These are phyloP conservation scores for Drosophila kikkawai DNA, from an alignment of 1,140 invertebrate genomes.

Conservation along the genomic window DNA sequence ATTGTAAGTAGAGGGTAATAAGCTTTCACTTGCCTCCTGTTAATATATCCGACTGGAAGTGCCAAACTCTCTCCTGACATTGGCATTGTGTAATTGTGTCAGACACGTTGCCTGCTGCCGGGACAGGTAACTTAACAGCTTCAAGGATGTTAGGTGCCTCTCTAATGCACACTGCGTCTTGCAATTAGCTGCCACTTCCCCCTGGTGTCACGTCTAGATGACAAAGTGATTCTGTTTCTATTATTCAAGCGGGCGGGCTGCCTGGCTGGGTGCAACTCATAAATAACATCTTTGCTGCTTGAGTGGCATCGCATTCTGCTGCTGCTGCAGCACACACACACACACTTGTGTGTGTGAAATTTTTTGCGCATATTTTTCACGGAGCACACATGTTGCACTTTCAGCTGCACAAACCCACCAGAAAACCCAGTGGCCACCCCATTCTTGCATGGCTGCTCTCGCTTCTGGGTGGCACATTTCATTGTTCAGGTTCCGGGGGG, in stretches of 20 bases:
- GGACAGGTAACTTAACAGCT: slow-evolving; percentile 34
- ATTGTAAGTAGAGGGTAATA: background rate
- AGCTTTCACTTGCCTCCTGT: background rate
- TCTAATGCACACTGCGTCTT: slow-evolving; percentile 8
- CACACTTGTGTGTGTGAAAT: slow-evolving; percentile 45
- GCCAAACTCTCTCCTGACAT: background rate
- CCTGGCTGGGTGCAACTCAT: slow-evolving; percentile 39
- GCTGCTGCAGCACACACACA: slow-evolving; percentile 47
- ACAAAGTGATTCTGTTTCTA: slow-evolving; percentile 54
- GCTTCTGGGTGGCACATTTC: slow-evolving; percentile 39
- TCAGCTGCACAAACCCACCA: slow-evolving; percentile 14
- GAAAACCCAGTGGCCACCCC: slow-evolving; percentile 5
- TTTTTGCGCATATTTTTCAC: slow-evolving; percentile 68
- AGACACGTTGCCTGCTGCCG: background rate
- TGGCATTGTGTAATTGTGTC: slow-evolving; percentile 2
- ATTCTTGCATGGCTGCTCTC: slow-evolving; percentile 7
- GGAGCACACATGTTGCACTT: slow-evolving; percentile 71
- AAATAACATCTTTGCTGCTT: slow-evolving; percentile 67
- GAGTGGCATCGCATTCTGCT: slow-evolving; percentile 55
- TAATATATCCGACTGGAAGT: background rate
- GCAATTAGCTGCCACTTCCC: slow-evolving; percentile 40
- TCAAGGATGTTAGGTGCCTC: slow-evolving; percentile 11
- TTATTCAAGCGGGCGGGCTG: slow-evolving; percentile 38
- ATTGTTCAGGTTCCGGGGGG: slow-evolving; percentile 51
- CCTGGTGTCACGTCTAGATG: slow-evolving; percentile 24